These are phyloP conservation scores for Nomada lathburiana DNA, from an alignment of 2,888 invertebrate genomes.

Conservation along the genomic window DNA sequence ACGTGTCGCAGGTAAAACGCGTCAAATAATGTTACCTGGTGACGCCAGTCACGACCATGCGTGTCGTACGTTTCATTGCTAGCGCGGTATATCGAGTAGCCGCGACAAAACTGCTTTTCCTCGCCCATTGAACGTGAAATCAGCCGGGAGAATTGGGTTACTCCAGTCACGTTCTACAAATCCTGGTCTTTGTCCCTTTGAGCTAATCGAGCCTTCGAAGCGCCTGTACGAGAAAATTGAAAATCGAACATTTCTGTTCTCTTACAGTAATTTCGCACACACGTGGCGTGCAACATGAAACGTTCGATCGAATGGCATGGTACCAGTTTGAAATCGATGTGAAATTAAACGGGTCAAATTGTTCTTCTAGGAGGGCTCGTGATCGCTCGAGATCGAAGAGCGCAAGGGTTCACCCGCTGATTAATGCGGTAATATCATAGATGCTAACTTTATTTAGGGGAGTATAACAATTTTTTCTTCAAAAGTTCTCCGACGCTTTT, in stretches of 20 bases:
- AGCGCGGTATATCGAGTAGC: slow-evolving; percentile 5
- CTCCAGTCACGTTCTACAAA: slow-evolving; percentile 25
- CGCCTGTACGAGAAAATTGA: slow-evolving; percentile 29
- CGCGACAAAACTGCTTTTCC: slow-evolving; percentile 40
- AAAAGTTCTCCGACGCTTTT: no score
- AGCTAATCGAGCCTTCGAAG: slow-evolving; percentile 35
- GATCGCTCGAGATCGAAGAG: no score
- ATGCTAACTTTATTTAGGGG: no score
- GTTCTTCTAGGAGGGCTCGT: neutral
- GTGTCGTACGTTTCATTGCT: slow-evolving; percentile 38
- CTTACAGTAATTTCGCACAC: slow-evolving; percentile 8
- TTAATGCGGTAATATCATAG: no score
- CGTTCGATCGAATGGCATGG: no score
- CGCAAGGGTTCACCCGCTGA: no score
- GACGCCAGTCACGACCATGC: slow-evolving; percentile 50
- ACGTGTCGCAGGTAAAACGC: slow-evolving; percentile 68
- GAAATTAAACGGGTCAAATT: slow-evolving; percentile 1
- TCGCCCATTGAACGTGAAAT: slow-evolving; percentile 29
- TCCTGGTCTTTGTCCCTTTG: slow-evolving; percentile 24
- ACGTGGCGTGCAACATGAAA: neutral
- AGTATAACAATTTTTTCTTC: no score
- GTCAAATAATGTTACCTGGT: slow-evolving; percentile 72
- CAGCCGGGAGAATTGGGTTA: slow-evolving; percentile 42
- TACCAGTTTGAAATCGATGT: neutral
- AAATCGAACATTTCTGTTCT: slow-evolving; percentile 36